Percentiles rank a stretch among this genome's conserved stretches.
phyloP scores from a whole-genome alignment of 1,140 invertebrate genomes.

The Diabrotica virgifera region DNA sequence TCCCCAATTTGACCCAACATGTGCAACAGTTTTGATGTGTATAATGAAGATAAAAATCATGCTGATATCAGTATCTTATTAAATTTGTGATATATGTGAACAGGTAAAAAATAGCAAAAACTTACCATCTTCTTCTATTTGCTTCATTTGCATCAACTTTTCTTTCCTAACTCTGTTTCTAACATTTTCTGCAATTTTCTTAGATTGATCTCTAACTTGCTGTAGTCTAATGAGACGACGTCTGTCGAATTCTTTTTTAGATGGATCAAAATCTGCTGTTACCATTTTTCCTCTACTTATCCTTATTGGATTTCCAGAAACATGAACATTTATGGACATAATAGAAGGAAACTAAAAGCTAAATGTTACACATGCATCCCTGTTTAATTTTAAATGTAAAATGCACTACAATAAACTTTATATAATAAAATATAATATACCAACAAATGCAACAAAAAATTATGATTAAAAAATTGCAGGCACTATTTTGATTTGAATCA shows the following conservation, averaged over 20 bases:
- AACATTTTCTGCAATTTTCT: conserved; percentile 52
- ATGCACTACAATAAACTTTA: no score
- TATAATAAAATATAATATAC: no score
- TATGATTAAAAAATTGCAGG: no score
- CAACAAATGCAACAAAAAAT: no score
- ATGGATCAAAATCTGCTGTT: conserved; percentile 49
- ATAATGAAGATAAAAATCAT: no score
- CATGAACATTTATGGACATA: conserved; percentile 57
- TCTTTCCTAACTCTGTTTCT: conserved; percentile 50
- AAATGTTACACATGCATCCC: no score
- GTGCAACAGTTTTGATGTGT: no score
- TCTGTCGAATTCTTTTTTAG: conserved; percentile 53
- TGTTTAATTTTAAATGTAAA: no score
- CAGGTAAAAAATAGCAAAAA: neutral
- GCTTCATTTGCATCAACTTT: conserved; percentile 47
- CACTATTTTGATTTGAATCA: no score
- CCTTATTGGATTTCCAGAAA: conserved; percentile 52
- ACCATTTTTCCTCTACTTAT: conserved; percentile 50
- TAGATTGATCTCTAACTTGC: conserved; percentile 57
- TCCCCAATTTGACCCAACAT: no score
- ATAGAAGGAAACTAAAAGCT: neutral
- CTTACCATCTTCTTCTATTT: conserved; percentile 47
- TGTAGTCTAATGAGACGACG: conserved; percentile 54
- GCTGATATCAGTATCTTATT: no score
- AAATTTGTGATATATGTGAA: neutral